phyloP scores from a whole-genome alignment of 2,888 invertebrate species.

The Entomobrya multifasciata region DNA sequence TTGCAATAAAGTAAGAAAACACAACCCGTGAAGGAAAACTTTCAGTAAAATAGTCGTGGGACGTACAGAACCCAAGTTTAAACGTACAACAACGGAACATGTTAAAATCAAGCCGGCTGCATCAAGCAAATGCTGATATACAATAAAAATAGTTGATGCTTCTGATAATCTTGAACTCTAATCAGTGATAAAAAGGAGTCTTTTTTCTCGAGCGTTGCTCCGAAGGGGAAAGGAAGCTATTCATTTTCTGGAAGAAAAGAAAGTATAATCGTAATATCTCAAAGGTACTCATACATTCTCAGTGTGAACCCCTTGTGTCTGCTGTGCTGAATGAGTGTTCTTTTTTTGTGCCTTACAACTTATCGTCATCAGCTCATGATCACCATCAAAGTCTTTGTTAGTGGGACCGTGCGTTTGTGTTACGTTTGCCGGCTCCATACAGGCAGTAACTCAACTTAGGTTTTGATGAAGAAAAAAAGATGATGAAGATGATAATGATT shows the following conservation, averaged over 20 bases:
- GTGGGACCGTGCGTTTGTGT: not conserved
- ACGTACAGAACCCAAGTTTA: too few species aligned
- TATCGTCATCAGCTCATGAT: conserved; percentile 4
- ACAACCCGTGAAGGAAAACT: too few species aligned
- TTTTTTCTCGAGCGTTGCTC: too few species aligned
- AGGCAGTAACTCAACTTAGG: conserved; percentile 26
- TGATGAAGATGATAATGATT: conserved; percentile 35
- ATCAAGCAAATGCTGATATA: not conserved
- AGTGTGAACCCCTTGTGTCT: too few species aligned
- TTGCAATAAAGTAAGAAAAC: too few species aligned
- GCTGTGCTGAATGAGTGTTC: not conserved
- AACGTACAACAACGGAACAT: too few species aligned
- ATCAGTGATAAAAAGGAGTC: conserved; percentile 61
- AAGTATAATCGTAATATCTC: conserved; percentile 2
- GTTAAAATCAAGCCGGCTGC: too few species aligned
- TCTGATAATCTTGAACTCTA: conserved; percentile 67
- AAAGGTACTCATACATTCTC: too few species aligned
- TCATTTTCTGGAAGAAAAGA: conserved; percentile 33
- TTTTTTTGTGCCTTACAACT: not conserved
- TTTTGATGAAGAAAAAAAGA: conserved; percentile 47
- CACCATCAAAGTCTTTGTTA: not conserved
- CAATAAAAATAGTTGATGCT: too few species aligned
- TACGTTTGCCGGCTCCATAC: not conserved
- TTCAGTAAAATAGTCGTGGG: too few species aligned
- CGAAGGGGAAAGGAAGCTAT: conserved; percentile 11